A percentile compares a stretch with the other conserved stretches of the same genome.
Evolutionary conservation across 2,797 vertebrate species (phyloP).

Genomic region (Myotis daubentonii): DNA sequence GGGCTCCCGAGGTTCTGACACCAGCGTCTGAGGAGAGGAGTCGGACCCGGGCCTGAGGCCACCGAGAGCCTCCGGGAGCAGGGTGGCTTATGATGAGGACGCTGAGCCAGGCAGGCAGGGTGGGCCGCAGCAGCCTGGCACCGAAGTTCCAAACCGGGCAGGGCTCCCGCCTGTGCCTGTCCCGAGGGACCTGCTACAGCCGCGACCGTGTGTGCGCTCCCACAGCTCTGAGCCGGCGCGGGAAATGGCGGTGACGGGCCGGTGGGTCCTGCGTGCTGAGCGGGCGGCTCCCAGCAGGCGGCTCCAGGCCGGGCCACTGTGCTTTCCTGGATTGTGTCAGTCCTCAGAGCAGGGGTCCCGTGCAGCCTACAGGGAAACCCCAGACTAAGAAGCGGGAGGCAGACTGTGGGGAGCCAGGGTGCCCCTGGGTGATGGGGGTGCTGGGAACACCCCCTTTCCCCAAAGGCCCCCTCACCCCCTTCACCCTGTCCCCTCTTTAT

Average conservation of each 20-base stretch:
- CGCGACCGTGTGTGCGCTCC: neutral
- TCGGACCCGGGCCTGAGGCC: neutral
- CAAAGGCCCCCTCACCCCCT: neutral
- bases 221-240: constrained; percentile 18
- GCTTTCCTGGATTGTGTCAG: no score
- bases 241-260: constrained; percentile 83
- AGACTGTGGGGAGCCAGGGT: neutral
- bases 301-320: no score
- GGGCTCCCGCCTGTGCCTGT: neutral
- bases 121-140: neutral
- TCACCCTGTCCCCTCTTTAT: neutral
- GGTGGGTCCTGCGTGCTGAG: constrained; percentile 80
- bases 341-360: no score
- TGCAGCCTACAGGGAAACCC: no score
- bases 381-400: neutral
- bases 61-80: neutral
- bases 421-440: neutral
- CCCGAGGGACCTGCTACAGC: neutral
- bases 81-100: neutral
- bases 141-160: no score
- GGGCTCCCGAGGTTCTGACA: neutral
- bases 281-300: constrained; percentile 78
- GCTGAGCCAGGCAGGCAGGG: neutral
- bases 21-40: neutral
- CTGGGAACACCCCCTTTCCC: neutral